Conservation (phyloP, 1,140 invertebrate species). For the Neotoxoptera formosana region DNA sequence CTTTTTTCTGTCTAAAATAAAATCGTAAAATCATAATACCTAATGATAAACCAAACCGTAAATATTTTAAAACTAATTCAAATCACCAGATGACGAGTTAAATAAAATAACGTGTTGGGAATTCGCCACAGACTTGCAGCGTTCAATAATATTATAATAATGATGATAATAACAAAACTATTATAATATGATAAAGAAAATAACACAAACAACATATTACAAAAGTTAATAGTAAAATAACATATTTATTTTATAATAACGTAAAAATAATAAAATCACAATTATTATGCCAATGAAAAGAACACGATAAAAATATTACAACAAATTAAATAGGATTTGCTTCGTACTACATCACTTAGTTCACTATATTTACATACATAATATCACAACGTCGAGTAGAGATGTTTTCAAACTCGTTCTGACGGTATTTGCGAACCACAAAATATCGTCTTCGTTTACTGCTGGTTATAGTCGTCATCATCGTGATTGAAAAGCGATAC, state of each 20-base stretch:
- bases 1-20: background rate
- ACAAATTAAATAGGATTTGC: background rate
- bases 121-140: background rate
- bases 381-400: background rate
- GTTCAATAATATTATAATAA: background rate
- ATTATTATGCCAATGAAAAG: background rate
- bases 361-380: background rate
- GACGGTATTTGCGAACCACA: no score
- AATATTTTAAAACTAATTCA: background rate
- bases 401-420: background rate
- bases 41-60: background rate
- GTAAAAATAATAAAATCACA: background rate
- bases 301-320: background rate
- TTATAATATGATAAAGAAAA: background rate
- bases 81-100: background rate
- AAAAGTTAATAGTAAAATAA: background rate
- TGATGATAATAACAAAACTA: background rate
- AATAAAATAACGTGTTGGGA: background rate
- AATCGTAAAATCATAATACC: no score
- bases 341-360: background rate
- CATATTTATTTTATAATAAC: no score
- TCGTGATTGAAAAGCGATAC: no score
- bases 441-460: no score
- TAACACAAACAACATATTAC: background rate
- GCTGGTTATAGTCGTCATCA: no score